Evolutionary conservation across 2,113 vertebrate genomes (phyloP), one percentile per base, ranked within the genome.

Genomic region (Pollimyrus isidori): DNA sequence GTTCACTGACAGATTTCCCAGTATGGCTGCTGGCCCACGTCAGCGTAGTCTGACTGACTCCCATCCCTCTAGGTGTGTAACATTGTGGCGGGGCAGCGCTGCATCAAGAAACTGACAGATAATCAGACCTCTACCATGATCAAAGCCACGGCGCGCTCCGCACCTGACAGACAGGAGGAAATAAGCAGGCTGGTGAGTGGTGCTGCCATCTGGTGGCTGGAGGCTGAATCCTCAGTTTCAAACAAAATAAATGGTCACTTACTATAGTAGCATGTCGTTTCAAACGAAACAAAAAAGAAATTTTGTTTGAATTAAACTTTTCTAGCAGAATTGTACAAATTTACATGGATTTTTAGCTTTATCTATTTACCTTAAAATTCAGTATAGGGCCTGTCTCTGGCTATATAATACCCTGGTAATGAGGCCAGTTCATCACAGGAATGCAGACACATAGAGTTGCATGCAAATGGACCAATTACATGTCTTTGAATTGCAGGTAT

Each of bases 61-160:
- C 88, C 87, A 39, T 89, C 5, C n/a, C 90, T 89, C 0, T 92
- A 99, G 98, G 98, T 99, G 26, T 99, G 98, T 94, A 99, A 99
- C 94, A 99, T 99, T 65, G 98, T 99, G 92, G 98, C 98, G 87
- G 98, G 98, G 89, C 98, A 99, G 90, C 94, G 98, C 65, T 99
- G 98, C 93, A 99, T 99, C 94, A 99, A 99, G 96, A 99, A 99
- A 90, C 97, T 99, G 15, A 99, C 98, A 0, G 98, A 99, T 97
- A 99, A 99, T 97, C 98, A 99, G 91, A 99, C 98, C 3, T 99
- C 98, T 2, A 99, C 98, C 21, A 99, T 99, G 98, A 99, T 99
- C 92, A 99, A 99, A 96, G 98, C 98, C 23, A 99, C 98, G 11
- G 98, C 98, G 46, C 96, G 98, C 91, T 99, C 98, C 87, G 98